Evolutionary conservation across 2,797 vertebrate species (phyloP), one percentile per base, ranked within the genome.

Genomic region (Passerculus sandwichensis): DNA sequence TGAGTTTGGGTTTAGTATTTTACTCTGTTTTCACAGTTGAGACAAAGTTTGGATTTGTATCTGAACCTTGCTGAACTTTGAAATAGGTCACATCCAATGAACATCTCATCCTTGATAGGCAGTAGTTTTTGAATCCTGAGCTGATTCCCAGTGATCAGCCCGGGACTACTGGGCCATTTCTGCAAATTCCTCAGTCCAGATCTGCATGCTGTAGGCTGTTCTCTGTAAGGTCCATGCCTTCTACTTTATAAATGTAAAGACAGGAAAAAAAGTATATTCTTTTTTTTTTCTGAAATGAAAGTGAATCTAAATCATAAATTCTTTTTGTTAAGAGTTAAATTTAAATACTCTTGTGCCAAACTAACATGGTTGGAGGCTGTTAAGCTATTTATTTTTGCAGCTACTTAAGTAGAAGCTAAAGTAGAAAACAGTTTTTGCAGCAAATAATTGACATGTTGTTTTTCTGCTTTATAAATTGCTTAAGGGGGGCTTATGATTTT

Each of bases 391-490:
- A 50, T 73, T 95, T 88, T 95, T 90, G 45, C 44, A 90, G 26
- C 67, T 81, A n/a, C 23, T 11, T 50, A 60, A 59, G 53, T 36
- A 75, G 56, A 70, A 83, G 34, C 57, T 85, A 42, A 69, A 87
- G 25, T 20, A 60, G 15, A 76, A 90, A 54, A 36, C 6, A 56
- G 66, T 70, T 83, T 91, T 88, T 60, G 8, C 13, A 64, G 48
- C 15, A 79, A 80, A 74, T 85, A 95, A 85, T 61, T 92, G 74
- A 51, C 16, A 13, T 45, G 32, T 40, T 89, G 8, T 83, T 96
- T 93, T 92, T 77, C 84, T 87, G 8, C 54, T 93, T 87, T 89
- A 50, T 91, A 60, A 79, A 67, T 82, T 77, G 38, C 86, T 91
- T 34, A 85, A 85, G 50, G 57, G 18, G 4, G 13, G 30, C 10